These are phyloP conservation scores for Mythimna loreyi DNA, from an alignment of 2,888 invertebrate species.

Conservation along the genomic window DNA sequence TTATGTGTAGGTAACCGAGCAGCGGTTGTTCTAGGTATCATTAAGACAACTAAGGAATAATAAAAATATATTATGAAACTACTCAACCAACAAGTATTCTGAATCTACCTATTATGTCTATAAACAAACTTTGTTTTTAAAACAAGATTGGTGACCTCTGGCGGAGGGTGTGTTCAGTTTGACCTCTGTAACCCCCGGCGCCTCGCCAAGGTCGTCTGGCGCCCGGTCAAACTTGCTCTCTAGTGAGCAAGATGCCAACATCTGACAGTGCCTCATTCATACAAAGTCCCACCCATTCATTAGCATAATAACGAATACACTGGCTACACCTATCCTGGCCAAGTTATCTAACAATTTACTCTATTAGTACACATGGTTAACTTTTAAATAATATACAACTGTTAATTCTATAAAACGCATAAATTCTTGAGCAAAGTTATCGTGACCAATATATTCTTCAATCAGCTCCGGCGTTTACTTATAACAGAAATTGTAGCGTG, in stretches of 20 bases:
- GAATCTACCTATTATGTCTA: not conserved
- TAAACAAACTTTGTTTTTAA: not conserved
- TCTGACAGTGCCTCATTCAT: constrained; percentile 29
- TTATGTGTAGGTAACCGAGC: constrained; percentile 1
- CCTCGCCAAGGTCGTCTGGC: constrained; percentile 44
- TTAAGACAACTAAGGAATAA: constrained; percentile 2
- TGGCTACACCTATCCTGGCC: not conserved
- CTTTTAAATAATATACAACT: constrained; percentile 5
- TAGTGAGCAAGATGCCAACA: constrained; percentile 10
- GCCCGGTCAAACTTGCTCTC: constrained; percentile 18
- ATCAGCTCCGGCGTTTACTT: too few species aligned
- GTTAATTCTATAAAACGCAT: constrained; percentile 8
- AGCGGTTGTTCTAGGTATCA: constrained; percentile 2
- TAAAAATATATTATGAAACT: not conserved
- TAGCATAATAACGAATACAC: constrained; percentile 8
- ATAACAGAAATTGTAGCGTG: constrained; percentile 12
- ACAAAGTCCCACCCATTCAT: constrained; percentile 8
- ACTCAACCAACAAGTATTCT: not conserved
- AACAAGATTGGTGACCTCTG: constrained; percentile 13
- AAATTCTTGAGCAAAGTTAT: not conserved
- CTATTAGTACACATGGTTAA: not conserved
- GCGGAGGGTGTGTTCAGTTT: constrained; percentile 52
- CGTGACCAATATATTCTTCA: not conserved
- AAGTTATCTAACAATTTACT: not conserved
- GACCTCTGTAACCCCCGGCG: constrained; percentile 43